phyloP scores from a whole-genome alignment of 2,888 invertebrate genomes.

The Drosophila subquinaria region DNA sequence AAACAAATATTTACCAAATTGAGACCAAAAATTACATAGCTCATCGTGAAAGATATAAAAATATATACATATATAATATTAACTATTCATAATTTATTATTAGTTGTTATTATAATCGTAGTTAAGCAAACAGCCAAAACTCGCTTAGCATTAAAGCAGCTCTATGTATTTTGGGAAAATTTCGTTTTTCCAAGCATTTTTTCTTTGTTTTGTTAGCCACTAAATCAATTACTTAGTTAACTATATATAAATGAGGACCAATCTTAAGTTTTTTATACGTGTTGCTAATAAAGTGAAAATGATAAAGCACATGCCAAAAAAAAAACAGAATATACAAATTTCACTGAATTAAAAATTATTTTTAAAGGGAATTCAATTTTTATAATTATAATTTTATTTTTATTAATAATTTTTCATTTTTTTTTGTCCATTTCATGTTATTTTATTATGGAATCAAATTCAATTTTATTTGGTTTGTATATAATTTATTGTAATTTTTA shows the following conservation, averaged over 20 bases:
- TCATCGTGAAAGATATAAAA: conserved; percentile 2
- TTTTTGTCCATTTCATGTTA: conserved; percentile 2
- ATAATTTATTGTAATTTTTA: neutral
- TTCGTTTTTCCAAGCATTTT: conserved; percentile 41
- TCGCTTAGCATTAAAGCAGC: conserved; percentile 32
- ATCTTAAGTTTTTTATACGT: conserved; percentile 63
- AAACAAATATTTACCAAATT: conserved; percentile 64
- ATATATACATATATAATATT: neutral
- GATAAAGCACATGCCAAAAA: conserved; percentile 30
- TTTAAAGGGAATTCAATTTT: neutral
- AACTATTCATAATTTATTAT: conserved; percentile 13
- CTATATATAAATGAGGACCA: conserved; percentile 35
- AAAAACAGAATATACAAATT: conserved; percentile 11
- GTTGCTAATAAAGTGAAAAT: conserved; percentile 59
- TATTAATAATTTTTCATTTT: neutral
- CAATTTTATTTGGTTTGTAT: conserved; percentile 10
- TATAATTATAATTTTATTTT: neutral
- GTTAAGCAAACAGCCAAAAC: conserved; percentile 31
- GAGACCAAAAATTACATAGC: conserved; percentile 66
- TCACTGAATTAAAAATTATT: neutral
- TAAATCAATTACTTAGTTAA: neutral
- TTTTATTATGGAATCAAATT: neutral
- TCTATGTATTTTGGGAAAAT: conserved; percentile 38
- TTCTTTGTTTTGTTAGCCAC: conserved; percentile 25
- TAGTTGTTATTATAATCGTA: conserved; percentile 21